phyloP scores from a whole-genome alignment of 2,113 vertebrate genomes.

The Mionectes macconnelli region DNA sequence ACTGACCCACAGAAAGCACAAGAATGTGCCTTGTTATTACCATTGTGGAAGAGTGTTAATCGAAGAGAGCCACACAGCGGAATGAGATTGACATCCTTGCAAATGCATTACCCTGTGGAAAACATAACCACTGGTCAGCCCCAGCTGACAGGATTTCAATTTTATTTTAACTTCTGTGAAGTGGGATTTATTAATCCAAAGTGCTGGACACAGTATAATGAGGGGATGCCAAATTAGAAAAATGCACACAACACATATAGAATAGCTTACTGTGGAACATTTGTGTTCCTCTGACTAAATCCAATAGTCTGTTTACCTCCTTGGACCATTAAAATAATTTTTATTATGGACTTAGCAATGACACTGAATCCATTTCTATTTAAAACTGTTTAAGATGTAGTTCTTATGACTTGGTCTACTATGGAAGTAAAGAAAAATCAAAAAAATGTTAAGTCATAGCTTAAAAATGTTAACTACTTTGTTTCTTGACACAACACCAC shows the following conservation, averaged over 20 bases:
- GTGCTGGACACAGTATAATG: conserved; percentile 93
- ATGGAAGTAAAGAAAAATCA: conserved; percentile 73
- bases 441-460: conserved; percentile 74
- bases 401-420: conserved; percentile 76
- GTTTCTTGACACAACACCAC: conserved; percentile 73
- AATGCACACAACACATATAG: conserved; percentile 70
- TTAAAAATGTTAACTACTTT: conserved; percentile 79
- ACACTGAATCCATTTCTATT: conserved; percentile 86
- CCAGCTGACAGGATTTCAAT: conserved; percentile 88
- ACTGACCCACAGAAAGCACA: conserved; percentile 83
- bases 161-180: conserved; percentile 99
- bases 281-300: conserved; percentile 79
- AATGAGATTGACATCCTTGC: conserved; percentile 74
- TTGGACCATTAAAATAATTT: conserved; percentile 82
- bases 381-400: conserved; percentile 82
- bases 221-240: conserved; percentile 80
- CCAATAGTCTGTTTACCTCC: conserved; percentile 81
- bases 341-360: conserved; percentile 84
- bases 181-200: conserved; percentile 93
- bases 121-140: conserved; percentile 96
- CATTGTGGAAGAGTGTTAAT: conserved; percentile 72
- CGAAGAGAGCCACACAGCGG: conserved; percentile 67
- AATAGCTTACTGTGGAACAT: conserved; percentile 76
- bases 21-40: conserved; percentile 68
- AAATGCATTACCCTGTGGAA: conserved; percentile 88